A percentile compares a stretch with the other conserved stretches of the same genome.
Conservation (phyloP, 1,140 invertebrate species). For the Aphelinus atriplicis region DNA sequence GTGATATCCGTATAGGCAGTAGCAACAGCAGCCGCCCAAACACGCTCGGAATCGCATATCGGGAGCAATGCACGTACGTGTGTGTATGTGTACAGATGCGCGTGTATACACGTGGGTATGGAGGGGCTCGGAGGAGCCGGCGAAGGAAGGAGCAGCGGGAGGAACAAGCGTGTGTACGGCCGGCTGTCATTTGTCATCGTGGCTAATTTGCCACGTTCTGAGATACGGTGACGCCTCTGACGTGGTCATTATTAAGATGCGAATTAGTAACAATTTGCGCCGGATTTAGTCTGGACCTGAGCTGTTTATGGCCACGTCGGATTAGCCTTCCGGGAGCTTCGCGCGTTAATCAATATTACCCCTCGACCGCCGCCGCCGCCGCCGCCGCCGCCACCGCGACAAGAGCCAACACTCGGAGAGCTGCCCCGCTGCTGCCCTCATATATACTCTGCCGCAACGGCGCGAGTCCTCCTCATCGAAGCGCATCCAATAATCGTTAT, state of each 20-base stretch:
- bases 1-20: slow-evolving; percentile 48
- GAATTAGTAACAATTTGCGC: slow-evolving; percentile 69
- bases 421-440: background rate
- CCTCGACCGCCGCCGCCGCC: background rate
- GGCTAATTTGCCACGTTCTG: slow-evolving; percentile 66
- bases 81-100: slow-evolving; percentile 37
- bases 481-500: slow-evolving; percentile 20
- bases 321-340: slow-evolving; percentile 59
- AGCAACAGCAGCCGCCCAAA: slow-evolving; percentile 34
- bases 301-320: slow-evolving; percentile 64
- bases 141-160: slow-evolving; percentile 31
- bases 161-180: slow-evolving; percentile 35
- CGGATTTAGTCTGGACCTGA: slow-evolving; percentile 65
- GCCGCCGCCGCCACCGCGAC: background rate
- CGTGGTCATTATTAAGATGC: slow-evolving; percentile 68
- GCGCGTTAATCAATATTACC: slow-evolving; percentile 65
- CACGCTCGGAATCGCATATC: slow-evolving; percentile 23
- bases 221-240: slow-evolving; percentile 67
- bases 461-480: slow-evolving; percentile 31
- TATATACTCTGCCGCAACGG: no score
- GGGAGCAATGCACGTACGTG: slow-evolving; percentile 42
- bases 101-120: slow-evolving; percentile 18
- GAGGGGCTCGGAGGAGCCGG: slow-evolving; percentile 31
- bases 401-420: background rate
- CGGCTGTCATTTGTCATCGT: slow-evolving; percentile 64